Conservation (phyloP, 2,113 vertebrate genomes). For the Emydura subglobosa region DNA sequence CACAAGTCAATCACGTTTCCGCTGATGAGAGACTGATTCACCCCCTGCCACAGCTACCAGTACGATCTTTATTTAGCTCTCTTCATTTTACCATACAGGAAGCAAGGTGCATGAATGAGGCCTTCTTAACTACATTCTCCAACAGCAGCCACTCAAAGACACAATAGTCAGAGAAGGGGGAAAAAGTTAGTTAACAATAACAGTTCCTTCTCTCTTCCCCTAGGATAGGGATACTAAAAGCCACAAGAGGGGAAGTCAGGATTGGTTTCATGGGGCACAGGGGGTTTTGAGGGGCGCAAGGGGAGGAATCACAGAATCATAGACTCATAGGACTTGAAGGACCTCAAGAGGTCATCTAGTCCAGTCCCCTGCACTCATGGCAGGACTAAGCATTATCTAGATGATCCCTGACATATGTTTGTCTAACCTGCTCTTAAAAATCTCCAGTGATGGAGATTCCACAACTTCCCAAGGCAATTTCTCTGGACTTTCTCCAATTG, state of each 20-base stretch:
- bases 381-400: too few species aligned
- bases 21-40: neutral
- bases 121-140: neutral
- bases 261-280: neutral
- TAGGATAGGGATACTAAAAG: neutral
- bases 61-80: rapidly evolving
- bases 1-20: rapidly evolving
- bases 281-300: too few species aligned
- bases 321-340: too few species aligned
- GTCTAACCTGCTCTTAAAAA: too few species aligned
- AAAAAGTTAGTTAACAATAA: neutral
- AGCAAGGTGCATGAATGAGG: neutral
- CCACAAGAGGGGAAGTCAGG: neutral
- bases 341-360: too few species aligned
- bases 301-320: too few species aligned
- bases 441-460: too few species aligned
- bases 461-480: too few species aligned
- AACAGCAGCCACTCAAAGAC: neutral
- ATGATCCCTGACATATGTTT: too few species aligned
- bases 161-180: neutral
- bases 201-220: neutral
- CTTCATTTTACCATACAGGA: neutral
- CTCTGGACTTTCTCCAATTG: too few species aligned
- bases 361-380: too few species aligned
- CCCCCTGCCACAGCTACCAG: neutral